These are phyloP conservation scores for Hipparchia semele DNA, from an alignment of 2,888 invertebrate species.

Conservation along the genomic window DNA sequence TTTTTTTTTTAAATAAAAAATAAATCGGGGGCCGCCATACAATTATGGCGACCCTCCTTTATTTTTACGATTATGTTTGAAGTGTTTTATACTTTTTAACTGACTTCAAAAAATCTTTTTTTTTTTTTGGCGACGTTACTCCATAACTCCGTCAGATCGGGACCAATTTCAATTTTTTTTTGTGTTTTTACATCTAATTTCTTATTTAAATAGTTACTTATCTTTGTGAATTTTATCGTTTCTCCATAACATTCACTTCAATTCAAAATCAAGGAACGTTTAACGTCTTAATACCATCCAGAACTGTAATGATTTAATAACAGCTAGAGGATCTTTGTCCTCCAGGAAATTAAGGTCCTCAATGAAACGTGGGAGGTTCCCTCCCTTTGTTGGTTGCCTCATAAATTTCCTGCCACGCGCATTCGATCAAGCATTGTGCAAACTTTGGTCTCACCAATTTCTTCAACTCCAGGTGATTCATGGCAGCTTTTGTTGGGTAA, in stretches of 20 bases:
- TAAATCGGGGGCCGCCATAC: no score
- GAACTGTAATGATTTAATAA: slow-evolving; percentile 43
- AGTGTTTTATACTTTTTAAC: no score
- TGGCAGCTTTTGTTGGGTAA: slow-evolving; percentile 67
- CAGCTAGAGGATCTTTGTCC: slow-evolving; percentile 32
- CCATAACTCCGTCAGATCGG: no score
- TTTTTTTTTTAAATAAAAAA: no score
- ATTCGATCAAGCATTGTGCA: slow-evolving; percentile 49
- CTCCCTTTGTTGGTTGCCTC: slow-evolving; percentile 51
- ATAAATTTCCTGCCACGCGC: slow-evolving; percentile 61
- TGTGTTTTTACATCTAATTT: no score
- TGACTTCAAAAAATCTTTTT: no score
- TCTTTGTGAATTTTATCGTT: no score
- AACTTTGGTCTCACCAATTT: slow-evolving; percentile 54
- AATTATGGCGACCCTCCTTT: no score
- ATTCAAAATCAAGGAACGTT: slow-evolving; percentile 7
- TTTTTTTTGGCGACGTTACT: no score
- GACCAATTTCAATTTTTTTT: no score
- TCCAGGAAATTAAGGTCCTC: slow-evolving; percentile 67
- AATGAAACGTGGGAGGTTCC: slow-evolving; percentile 51
- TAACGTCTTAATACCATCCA: slow-evolving; percentile 41
- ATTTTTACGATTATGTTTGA: no score
- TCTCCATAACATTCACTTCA: slow-evolving; percentile 1
- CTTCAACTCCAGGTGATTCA: slow-evolving; percentile 63
- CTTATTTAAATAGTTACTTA: no score